A percentile compares a stretch with the other conserved stretches of the same genome.
These are phyloP conservation scores for Drosophila lacicola DNA, from an alignment of 2,888 invertebrate species.

Conservation along the genomic window DNA sequence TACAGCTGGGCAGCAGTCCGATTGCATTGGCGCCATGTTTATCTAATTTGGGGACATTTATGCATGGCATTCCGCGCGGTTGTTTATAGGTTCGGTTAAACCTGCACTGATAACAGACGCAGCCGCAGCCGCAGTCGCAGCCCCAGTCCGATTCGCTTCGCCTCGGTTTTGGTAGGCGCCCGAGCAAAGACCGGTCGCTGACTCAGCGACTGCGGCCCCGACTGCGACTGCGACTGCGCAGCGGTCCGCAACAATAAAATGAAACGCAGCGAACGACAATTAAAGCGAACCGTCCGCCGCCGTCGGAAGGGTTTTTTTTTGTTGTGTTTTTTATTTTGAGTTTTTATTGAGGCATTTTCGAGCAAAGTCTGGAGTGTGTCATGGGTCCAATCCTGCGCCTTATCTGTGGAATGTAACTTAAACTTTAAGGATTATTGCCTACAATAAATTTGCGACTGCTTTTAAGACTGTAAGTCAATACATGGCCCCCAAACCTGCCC, in stretches of 20 bases:
- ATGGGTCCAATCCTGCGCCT: slow-evolving; percentile 63
- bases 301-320: slow-evolving; percentile 15
- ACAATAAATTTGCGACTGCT: slow-evolving; percentile 78
- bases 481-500: neutral
- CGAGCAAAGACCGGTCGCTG: slow-evolving; percentile 45
- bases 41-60: slow-evolving; percentile 85
- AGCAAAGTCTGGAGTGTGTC: slow-evolving; percentile 51
- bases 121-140: neutral
- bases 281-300: slow-evolving; percentile 63
- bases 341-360: slow-evolving; percentile 66
- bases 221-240: slow-evolving; percentile 46
- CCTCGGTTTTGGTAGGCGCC: slow-evolving; percentile 3
- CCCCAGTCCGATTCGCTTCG: slow-evolving; percentile 16
- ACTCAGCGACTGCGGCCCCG: slow-evolving; percentile 34
- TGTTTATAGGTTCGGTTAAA: slow-evolving; percentile 85
- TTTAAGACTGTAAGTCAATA: slow-evolving; percentile 70
- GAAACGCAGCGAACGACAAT: slow-evolving; percentile 61
- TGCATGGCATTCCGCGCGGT: slow-evolving; percentile 85
- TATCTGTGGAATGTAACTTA: slow-evolving; percentile 83
- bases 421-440: slow-evolving; percentile 83
- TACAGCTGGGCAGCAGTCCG: slow-evolving; percentile 57
- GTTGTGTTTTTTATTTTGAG: neutral
- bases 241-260: slow-evolving; percentile 50
- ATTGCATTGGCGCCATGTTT: slow-evolving; percentile 85
- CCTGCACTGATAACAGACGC: slow-evolving; percentile 83